A percentile compares a stretch with the other conserved stretches of the same genome.
Conservation (phyloP, 2,888 invertebrate species). For the Agonopterix subpropinquella region DNA sequence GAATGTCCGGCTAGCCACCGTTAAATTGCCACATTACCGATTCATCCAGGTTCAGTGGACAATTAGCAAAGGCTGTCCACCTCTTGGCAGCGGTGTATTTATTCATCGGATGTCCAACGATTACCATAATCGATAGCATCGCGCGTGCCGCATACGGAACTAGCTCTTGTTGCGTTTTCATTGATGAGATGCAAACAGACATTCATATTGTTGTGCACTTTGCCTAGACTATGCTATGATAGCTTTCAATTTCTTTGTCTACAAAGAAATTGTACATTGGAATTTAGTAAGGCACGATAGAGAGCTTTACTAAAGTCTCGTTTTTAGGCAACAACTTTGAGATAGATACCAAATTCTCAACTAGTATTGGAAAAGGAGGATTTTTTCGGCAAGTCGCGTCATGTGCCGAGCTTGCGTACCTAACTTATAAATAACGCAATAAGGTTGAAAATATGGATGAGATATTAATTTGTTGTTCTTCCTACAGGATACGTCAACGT, state of each 20-base stretch:
- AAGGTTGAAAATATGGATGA: background rate
- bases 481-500: slow-evolving; percentile 66
- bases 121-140: slow-evolving; percentile 73
- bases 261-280: no score
- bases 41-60: slow-evolving; percentile 69
- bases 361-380: no score
- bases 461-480: slow-evolving; percentile 1
- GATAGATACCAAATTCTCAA: no score
- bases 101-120: slow-evolving; percentile 73
- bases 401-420: no score
- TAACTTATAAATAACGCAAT: no score
- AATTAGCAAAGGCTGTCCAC: slow-evolving; percentile 76
- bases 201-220: no score
- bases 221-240: no score
- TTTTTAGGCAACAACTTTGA: no score
- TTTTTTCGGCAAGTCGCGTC: no score
- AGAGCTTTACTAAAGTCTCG: no score
- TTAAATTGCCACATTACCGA: slow-evolving; percentile 61
- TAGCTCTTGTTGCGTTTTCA: slow-evolving; percentile 41
- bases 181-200: slow-evolving; percentile 21
- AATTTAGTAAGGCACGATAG: no score
- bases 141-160: slow-evolving; percentile 68
- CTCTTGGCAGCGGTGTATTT: slow-evolving; percentile 66
- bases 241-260: no score
- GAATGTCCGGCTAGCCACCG: slow-evolving; percentile 41